Conservation (phyloP, 2,113 vertebrate species). For the Tonatia bakeri region DNA sequence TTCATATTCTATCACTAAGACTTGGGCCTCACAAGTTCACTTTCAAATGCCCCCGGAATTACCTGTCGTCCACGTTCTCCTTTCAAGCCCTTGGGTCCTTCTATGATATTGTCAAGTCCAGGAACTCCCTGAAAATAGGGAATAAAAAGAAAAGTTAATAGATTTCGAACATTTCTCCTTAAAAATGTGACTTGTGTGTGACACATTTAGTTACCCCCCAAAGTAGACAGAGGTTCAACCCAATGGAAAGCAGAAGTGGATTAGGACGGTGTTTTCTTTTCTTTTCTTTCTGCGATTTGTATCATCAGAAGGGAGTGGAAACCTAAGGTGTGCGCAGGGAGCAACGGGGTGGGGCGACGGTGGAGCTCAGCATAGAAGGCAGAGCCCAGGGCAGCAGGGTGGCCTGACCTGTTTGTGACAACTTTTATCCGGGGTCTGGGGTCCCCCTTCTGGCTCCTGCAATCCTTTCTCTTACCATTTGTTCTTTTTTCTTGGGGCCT, state of each 20-base stretch:
- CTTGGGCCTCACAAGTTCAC: background rate
- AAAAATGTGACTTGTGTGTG: background rate
- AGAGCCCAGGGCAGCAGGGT: background rate
- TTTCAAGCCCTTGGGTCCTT: slow-evolving; percentile 66
- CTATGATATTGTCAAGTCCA: slow-evolving; percentile 56
- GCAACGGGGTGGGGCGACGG: accelerated
- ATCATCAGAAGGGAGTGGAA: background rate
- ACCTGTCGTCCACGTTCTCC: slow-evolving; percentile 66
- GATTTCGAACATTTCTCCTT: background rate
- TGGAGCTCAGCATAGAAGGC: background rate
- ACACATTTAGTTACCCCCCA: background rate
- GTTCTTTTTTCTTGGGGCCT: background rate
- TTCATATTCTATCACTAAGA: background rate
- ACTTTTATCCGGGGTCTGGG: background rate
- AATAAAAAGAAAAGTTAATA: background rate
- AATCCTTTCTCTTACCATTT: background rate
- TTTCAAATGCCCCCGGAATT: slow-evolving; percentile 23
- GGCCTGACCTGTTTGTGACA: background rate
- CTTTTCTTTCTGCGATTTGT: background rate
- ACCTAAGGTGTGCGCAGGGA: too few species aligned
- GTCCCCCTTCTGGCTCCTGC: background rate
- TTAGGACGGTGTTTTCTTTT: background rate
- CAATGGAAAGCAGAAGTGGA: background rate
- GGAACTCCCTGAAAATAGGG: slow-evolving; percentile 63
- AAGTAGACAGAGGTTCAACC: background rate